These are phyloP conservation scores for Diadegma fenestrale DNA, from an alignment of 2,888 invertebrate species.

Conservation along the genomic window DNA sequence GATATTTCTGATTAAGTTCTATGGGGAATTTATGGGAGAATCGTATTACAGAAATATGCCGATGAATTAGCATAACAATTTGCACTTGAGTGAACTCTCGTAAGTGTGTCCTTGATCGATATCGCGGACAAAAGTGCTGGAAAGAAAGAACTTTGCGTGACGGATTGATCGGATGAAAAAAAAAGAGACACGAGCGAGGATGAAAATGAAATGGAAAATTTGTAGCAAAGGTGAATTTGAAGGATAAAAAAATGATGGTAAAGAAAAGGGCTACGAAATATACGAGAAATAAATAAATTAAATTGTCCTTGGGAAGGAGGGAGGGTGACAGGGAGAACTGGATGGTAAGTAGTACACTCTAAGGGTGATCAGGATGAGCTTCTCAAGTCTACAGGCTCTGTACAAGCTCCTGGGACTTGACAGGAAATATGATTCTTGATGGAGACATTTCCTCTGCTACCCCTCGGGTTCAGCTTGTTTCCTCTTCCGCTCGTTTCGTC, in stretches of 20 bases:
- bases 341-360: conserved; percentile 67
- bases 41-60: neutral
- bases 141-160: neutral
- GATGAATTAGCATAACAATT: neutral
- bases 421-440: conserved; percentile 79
- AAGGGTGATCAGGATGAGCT: conserved; percentile 65
- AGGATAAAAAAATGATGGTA: neutral
- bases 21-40: neutral
- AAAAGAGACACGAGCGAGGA: neutral
- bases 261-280: conserved; percentile 48
- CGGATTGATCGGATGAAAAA: neutral
- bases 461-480: conserved; percentile 62
- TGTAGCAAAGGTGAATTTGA: neutral
- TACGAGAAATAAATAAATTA: conserved; percentile 66
- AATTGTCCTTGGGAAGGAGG: conserved; percentile 51
- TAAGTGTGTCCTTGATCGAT: neutral
- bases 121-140: neutral
- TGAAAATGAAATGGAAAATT: neutral
- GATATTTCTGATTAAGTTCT: neutral
- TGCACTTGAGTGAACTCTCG: neutral
- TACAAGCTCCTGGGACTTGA: conserved; percentile 27
- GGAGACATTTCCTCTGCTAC: conserved; percentile 74
- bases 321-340: conserved; percentile 16
- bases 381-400: conserved; percentile 64
- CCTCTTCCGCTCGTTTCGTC: conserved; percentile 61